Base-by-base conservation (phyloP, 1,140 invertebrate species). In the Drosophila suzukii region DNA sequence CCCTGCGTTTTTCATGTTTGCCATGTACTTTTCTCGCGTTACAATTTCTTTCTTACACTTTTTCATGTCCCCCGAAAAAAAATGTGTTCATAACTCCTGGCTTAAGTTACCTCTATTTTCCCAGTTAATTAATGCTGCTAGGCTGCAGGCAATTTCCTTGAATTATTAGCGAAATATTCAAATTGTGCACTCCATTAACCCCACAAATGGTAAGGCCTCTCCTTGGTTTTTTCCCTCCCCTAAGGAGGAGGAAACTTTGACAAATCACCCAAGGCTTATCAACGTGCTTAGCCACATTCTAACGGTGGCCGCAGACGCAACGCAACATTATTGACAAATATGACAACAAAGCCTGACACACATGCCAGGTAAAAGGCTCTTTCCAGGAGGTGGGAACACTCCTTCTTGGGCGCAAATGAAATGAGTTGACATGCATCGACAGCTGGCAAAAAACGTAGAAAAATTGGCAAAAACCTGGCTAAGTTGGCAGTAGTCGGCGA, bases 391-490 rank as follows among this genome's bases (percentile, higher is more conserved):
- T 56, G 30, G 80, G 51, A 59, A 72, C 63, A 86, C 84, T 66
- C 65, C 82, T 72, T 71, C 44, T 58, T 50, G 59, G 70, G 50
- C 61, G 68, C 51, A 84, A 88, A 88, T 88, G 72, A 84, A 88
- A 88, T 83, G 70, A 84, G 73, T 71, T 83, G 84, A 89, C 76
- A 84, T 84, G 84, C 84, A 88, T 78, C 75, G 84, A 89, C 84
- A 84, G 84, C 44, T 63, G 71, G 34, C 44, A 32, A 61, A n/a
- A 27, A 20, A 13, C 11, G 11, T 34, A 12, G 39, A 38, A 39
- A 39, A 34, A 20, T 20, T 46, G 43, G 17, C 43, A 46, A 36
- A 24, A 63, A 63, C 27, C 60, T 60, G 60, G 49, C 62, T 32
- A 54, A 32, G 10, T 54, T 13, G 60, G 15, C 41, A 39, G 70